Evolutionary conservation across 2,888 invertebrate species (phyloP).

Genomic region (Sceliomorpha sp.): DNA sequence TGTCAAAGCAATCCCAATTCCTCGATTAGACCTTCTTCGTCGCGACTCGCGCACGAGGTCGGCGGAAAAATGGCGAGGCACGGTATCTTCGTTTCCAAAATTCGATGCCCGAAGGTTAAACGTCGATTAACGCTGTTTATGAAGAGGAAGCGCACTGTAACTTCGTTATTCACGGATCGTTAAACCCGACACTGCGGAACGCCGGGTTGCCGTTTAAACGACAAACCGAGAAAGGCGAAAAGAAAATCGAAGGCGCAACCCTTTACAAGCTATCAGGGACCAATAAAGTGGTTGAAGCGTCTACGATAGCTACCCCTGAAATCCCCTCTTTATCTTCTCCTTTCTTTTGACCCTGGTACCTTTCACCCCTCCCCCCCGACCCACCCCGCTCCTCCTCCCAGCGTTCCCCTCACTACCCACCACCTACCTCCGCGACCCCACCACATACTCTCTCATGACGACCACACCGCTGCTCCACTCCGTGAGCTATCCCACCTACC

Average conservation of each 20-base stretch:
- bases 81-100: neutral
- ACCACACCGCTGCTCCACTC: too few relatives aligned
- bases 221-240: constrained; percentile 29
- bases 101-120: neutral
- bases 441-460: too few relatives aligned
- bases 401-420: too few relatives aligned
- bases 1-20: constrained; percentile 36
- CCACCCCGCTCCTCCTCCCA: too few relatives aligned
- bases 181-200: constrained; percentile 38
- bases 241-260: constrained; percentile 45
- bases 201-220: constrained; percentile 11
- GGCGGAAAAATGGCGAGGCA: too few relatives aligned
- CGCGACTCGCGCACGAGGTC: too few relatives aligned
- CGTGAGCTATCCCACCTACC: too few relatives aligned
- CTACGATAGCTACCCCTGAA: constrained; percentile 55
- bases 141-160: constrained; percentile 11
- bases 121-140: constrained; percentile 13
- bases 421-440: too few relatives aligned
- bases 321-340: constrained; percentile 42
- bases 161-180: constrained; percentile 27
- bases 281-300: constrained; percentile 60
- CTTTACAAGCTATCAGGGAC: constrained; percentile 62
- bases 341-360: constrained; percentile 23
- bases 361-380: too few relatives aligned
- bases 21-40: too few relatives aligned